Evolutionary conservation across 1,140 invertebrate species (phyloP), one percentile per base, ranked within the genome.

Genomic region (Pogonomyrmex barbatus): DNA sequence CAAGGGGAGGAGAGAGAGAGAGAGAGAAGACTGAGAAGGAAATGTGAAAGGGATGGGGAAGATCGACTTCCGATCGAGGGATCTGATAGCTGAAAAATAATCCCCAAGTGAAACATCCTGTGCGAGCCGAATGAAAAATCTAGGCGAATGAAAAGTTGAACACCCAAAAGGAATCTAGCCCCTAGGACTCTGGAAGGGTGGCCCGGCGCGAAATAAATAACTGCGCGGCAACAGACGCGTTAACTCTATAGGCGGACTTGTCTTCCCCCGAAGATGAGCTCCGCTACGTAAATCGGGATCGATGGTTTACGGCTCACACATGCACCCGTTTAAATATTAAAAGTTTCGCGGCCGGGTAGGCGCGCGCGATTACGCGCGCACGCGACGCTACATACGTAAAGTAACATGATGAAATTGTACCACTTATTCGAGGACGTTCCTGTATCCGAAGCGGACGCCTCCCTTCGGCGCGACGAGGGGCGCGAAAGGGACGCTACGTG

Each of bases 351-450:
- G 58, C 14, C 52, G 63, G 24, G 70, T 81, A 54, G 8, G 39
- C 39, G 24, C n/a, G 47, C 36, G 47, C n/a, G 63, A 65, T 60
- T 14, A 65, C 42, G 10, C 54, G 33, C 30, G 63, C 39, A n/a
- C 58, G 45, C 47, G 42, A 24, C 71, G 45, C 39, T 76, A 63
- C 4, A n/a, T 65, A 65, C 2, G 24, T 82, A 50, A 68, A 85
- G 14, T 77, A 68, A 62, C 70, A 24, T 24, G 24, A 24, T 24
- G 24, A 24, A 82, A 90, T 87, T 90, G 86, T 90, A 90, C 88
- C 86, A 90, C 88, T 90, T 90, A 90, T 82, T 67, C 85, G n/a
- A 47, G 10, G 54, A 70, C 67, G 71, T 82, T 42, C 42, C 10
- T 67, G 33, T 79, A 68, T 12, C 54, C 14, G n/a, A 6, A 50